These are phyloP conservation scores for Rhamnusium bicolor DNA, from an alignment of 2,888 invertebrate species.

Conservation along the genomic window DNA sequence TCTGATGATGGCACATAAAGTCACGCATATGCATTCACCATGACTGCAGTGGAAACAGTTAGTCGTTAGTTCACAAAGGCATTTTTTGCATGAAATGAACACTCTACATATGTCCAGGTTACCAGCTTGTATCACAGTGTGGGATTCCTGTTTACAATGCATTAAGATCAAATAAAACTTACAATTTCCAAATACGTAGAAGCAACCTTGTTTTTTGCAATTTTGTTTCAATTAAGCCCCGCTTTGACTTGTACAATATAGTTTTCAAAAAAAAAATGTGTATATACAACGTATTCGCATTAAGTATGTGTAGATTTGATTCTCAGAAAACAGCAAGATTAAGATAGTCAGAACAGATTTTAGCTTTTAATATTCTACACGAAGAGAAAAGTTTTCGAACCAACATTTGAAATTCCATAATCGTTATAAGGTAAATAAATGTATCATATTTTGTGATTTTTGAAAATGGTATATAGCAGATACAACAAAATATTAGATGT, in stretches of 20 bases:
- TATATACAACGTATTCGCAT: not conserved
- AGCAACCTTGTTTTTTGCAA: not conserved
- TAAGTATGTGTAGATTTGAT: not conserved
- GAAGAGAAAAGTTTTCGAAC: not conserved
- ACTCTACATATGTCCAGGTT: conserved; percentile 8
- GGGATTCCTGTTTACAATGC: conserved; percentile 16
- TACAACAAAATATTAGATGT: too few relatives aligned
- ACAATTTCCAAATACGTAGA: conserved; percentile 1
- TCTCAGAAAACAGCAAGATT: not conserved
- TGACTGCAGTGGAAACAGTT: not conserved
- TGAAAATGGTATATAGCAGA: too few relatives aligned
- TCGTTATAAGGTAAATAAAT: not conserved
- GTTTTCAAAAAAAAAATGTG: not conserved
- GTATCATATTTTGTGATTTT: too few relatives aligned
- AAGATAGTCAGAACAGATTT: not conserved
- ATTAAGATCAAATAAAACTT: conserved; percentile 21
- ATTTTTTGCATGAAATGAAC: not conserved
- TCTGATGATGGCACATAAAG: conserved; percentile 9
- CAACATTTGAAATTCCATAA: not conserved
- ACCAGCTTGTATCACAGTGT: not conserved
- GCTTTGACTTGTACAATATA: not conserved
- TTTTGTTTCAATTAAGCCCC: not conserved
- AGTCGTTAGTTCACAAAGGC: not conserved
- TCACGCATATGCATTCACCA: conserved; percentile 20
- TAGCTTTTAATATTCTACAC: not conserved